A percentile compares a stretch with the other conserved stretches of the same genome.
Evolutionary conservation across 2,113 vertebrate genomes (phyloP).

Genomic region (Peucedramus taeniatus): DNA sequence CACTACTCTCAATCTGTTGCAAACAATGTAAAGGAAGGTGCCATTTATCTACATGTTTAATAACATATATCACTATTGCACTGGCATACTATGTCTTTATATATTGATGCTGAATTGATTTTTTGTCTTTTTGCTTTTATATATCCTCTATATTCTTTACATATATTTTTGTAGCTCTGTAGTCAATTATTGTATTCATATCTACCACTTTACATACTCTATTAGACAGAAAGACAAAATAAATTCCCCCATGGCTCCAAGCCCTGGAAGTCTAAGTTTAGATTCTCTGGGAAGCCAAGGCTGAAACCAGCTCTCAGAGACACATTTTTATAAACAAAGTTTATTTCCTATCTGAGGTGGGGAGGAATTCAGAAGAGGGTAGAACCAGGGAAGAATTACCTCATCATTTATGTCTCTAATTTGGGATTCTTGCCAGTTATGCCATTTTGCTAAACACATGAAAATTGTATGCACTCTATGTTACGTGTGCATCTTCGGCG

Average conservation of each 20-base stretch:
- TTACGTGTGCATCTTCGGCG: accelerated
- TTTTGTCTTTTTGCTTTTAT: background rate
- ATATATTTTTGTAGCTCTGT: background rate
- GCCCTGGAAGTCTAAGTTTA: background rate
- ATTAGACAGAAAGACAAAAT: background rate
- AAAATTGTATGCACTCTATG: accelerated
- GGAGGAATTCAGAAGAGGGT: background rate
- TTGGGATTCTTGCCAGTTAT: background rate
- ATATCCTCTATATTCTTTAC: background rate
- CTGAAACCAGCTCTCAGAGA: background rate
- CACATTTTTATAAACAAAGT: background rate
- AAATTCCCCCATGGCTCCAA: background rate
- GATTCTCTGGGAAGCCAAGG: background rate
- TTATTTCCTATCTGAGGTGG: background rate
- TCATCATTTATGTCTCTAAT: background rate
- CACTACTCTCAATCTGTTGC: background rate
- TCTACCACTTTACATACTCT: background rate
- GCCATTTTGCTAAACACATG: background rate
- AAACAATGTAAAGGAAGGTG: background rate
- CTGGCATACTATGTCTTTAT: background rate
- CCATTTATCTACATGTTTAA: background rate
- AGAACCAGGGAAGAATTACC: background rate
- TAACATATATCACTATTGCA: background rate
- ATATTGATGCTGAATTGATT: background rate
- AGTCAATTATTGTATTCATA: background rate